These are phyloP conservation scores for Benthosema pterotum DNA, from an alignment of 2,797 vertebrate species.

Conservation along the genomic window DNA sequence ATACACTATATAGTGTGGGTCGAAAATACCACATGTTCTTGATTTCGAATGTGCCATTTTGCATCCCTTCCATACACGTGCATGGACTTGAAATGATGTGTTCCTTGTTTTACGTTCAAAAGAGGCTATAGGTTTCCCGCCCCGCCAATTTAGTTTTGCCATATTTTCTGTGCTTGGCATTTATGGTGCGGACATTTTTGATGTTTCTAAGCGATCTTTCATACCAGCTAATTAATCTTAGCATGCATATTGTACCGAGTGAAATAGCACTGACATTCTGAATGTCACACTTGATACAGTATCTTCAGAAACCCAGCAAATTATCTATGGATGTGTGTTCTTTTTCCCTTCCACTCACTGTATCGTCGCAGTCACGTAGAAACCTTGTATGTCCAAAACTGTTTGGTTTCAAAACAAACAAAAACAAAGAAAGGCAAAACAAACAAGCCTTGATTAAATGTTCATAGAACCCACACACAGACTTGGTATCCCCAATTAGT, in stretches of 20 bases:
- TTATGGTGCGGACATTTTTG: background rate
- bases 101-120: too few species aligned
- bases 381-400: too few species aligned
- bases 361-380: slow-evolving; percentile 4
- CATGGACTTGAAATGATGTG: too few species aligned
- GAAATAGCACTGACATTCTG: background rate
- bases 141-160: background rate
- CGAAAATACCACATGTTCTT: too few species aligned
- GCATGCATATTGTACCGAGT: background rate
- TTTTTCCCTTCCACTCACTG: slow-evolving; percentile 12
- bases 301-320: background rate
- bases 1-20: too few species aligned
- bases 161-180: background rate
- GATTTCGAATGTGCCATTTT: too few species aligned
- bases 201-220: background rate
- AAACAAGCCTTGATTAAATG: too few species aligned
- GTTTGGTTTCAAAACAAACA: too few species aligned
- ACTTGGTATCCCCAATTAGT: too few species aligned
- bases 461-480: too few species aligned
- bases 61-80: too few species aligned
- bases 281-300: background rate
- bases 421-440: too few species aligned
- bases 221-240: background rate
- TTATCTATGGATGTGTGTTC: background rate
- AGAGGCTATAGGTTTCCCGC: background rate